These are phyloP conservation scores for Anas flavirostris DNA, from an alignment of 2,797 vertebrate genomes.

Conservation along the genomic window DNA sequence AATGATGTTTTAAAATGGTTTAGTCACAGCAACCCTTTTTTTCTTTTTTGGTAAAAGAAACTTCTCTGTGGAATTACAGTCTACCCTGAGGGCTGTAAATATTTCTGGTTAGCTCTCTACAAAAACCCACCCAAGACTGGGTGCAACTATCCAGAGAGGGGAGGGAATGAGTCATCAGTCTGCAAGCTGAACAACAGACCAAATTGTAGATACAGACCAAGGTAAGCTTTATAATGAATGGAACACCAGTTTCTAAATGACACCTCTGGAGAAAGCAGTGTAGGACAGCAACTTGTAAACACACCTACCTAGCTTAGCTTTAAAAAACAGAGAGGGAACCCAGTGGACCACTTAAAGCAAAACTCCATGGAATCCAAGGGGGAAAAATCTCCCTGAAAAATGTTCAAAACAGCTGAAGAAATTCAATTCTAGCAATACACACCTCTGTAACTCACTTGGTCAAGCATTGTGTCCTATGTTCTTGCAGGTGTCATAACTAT, in stretches of 20 bases:
- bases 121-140: slow-evolving; percentile 29
- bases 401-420: not conserved
- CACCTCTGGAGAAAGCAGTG: not conserved
- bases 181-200: slow-evolving; percentile 10
- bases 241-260: slow-evolving; percentile 25
- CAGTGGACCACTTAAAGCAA: not conserved
- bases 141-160: slow-evolving; percentile 33
- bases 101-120: slow-evolving; percentile 39
- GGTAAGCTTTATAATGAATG: slow-evolving; percentile 53
- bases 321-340: not conserved
- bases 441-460: not conserved
- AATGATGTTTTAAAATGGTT: not conserved
- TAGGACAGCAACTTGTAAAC: not conserved
- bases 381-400: not conserved
- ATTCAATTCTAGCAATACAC: not conserved
- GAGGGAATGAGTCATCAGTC: slow-evolving; percentile 62
- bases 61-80: not conserved
- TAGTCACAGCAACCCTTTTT: not conserved
- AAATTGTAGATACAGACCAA: slow-evolving; percentile 27
- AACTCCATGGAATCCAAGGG: not conserved
- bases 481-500: not conserved
- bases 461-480: not conserved
- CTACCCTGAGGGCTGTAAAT: slow-evolving; percentile 8
- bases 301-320: not conserved
- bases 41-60: not conserved